Base-by-base conservation (phyloP, 2,888 invertebrate species). In the Xylota segnis region DNA sequence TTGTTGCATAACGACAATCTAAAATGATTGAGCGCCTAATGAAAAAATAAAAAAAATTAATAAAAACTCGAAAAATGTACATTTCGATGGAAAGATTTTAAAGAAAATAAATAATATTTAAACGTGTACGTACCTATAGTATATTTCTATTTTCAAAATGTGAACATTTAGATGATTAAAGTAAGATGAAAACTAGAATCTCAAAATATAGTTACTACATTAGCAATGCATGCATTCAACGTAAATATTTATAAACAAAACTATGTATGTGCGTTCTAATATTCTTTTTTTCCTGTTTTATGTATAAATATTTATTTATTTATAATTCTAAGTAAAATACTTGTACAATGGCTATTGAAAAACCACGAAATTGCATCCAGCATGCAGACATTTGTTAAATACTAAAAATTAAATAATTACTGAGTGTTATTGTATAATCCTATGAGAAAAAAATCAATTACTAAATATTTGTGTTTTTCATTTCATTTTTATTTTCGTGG, bases 1-100 rank as follows among this genome's bases (percentile, higher is more conserved):
- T 66, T 72, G 72, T 86, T 86, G 86, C 82, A 86, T 72, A 66
- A 86, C 61, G 82, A 86, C 86, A 86, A 86, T 86, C 86, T 56
- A 50, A 65, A 61, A 77, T 82, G 86, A 86, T 86, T 86, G 86
- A 77, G 66, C 59, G 77, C 68, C 77, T 37, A 45, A 59, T 34
- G 10, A 63, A 78, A 45, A 47, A 68, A 54, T 34, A n/a, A 63
- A 78, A 45, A 47, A 68, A 54, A 83, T 9, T 56, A 16, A 59
- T 71, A 59, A 43, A 32, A 32, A 12, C 40, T 40, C 7, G 43
- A 52, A 59, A 14, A 52, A 10, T 81, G 71, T 71, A 81, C 2
- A 75, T 71, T 81, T 81, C 29, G 75, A 75, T 84, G 81, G 75
- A 58, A 47, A 71, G 32, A 18, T n/a, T 23, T 52, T 27, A 66